phyloP scores from a whole-genome alignment of 1,140 invertebrate genomes.

The Conus ventricosus region DNA sequence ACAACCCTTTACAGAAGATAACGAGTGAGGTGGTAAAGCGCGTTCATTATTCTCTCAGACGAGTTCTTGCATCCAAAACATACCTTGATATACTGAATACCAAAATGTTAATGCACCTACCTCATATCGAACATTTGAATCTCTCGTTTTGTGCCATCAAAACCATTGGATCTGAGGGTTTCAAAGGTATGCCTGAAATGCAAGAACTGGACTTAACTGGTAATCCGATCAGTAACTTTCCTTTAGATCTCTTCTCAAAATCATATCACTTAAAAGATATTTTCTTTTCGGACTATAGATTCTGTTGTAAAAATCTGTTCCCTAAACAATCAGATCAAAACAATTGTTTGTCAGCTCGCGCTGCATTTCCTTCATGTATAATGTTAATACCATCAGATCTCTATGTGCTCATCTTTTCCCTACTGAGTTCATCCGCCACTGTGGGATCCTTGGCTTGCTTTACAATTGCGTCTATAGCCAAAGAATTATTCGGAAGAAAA shows the following conservation, averaged over 20 bases:
- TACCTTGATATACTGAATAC: neutral
- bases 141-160: neutral
- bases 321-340: neutral
- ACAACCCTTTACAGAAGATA: neutral
- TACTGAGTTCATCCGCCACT: slow-evolving; percentile 39
- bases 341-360: slow-evolving; percentile 41
- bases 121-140: slow-evolving; percentile 10
- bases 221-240: neutral
- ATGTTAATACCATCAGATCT: slow-evolving; percentile 39
- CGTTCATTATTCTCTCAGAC: neutral
- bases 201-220: neutral
- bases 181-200: neutral
- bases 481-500: no score
- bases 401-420: slow-evolving; percentile 40
- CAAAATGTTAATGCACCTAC: neutral
- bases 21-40: neutral
- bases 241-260: slow-evolving; percentile 37
- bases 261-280: slow-evolving; percentile 35
- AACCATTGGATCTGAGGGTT: neutral
- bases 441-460: slow-evolving; percentile 49
- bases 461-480: neutral
- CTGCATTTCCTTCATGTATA: slow-evolving; percentile 50
- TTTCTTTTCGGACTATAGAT: slow-evolving; percentile 35
- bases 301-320: slow-evolving; percentile 43
- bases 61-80: neutral